Conservation (phyloP, 1,140 invertebrate species). For the Matsumurasca onukii region DNA sequence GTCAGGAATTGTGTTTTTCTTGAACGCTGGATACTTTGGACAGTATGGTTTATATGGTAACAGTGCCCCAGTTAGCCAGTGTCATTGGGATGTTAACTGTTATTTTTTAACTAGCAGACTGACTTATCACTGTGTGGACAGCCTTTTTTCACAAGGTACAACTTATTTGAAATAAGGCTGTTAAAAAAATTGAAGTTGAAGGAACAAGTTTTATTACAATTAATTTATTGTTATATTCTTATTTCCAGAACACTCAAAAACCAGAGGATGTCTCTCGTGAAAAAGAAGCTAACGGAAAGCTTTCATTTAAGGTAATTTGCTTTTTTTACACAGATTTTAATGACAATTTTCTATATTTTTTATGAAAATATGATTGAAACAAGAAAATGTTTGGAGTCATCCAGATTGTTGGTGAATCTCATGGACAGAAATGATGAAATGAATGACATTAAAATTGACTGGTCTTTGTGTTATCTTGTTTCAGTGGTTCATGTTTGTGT, state of each 20-base stretch:
- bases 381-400: too few relatives aligned
- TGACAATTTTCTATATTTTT: not conserved
- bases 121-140: too few relatives aligned
- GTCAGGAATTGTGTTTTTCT: too few relatives aligned
- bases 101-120: not conserved
- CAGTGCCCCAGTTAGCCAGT: too few relatives aligned
- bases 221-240: not conserved
- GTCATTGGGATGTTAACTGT: not conserved
- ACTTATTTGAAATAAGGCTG: not conserved
- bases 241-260: constrained; percentile 4
- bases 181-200: not conserved
- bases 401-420: too few relatives aligned
- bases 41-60: too few relatives aligned
- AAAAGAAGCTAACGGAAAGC: constrained; percentile 2
- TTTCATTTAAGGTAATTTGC: not conserved
- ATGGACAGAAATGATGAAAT: too few relatives aligned
- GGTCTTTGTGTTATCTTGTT: too few relatives aligned
- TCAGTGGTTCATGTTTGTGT: too few relatives aligned
- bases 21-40: too few relatives aligned
- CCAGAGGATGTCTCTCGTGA: constrained; percentile 15
- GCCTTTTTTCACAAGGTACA: not conserved
- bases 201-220: not conserved
- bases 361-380: too few relatives aligned
- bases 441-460: too few relatives aligned
- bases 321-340: not conserved